Conservation (phyloP, 2,797 vertebrate genomes). For the Crypturellus tataupa region DNA sequence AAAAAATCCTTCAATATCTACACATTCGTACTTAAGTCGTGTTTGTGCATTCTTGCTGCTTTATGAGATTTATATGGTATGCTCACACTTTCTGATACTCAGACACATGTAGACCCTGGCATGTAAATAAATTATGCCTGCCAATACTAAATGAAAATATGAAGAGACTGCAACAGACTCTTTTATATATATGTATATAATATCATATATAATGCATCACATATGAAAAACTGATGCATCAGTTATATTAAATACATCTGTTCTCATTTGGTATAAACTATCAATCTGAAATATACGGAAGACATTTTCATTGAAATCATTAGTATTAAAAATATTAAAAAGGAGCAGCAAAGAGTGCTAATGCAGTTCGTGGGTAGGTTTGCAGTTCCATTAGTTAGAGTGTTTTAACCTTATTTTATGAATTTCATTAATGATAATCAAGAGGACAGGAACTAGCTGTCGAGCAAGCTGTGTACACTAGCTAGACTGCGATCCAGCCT, state of each 20-base stretch:
- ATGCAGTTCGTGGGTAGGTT: not conserved
- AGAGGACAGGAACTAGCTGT: not conserved
- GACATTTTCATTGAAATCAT: not conserved
- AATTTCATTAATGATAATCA: not conserved
- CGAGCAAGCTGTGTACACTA: not conserved
- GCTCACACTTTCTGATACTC: not conserved
- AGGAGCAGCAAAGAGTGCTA: not conserved
- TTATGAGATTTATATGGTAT: fast-evolving
- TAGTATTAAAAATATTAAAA: not conserved
- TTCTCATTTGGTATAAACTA: not conserved
- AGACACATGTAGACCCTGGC: not conserved
- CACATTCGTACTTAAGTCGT: not conserved
- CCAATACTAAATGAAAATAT: not conserved
- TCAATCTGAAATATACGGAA: not conserved
- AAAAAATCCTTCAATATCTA: not conserved
- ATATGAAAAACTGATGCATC: not conserved
- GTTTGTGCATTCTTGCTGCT: not conserved
- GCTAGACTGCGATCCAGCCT: not conserved
- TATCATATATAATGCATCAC: slow-evolving; percentile 22
- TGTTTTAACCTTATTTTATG: not conserved
- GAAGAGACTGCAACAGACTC: not conserved
- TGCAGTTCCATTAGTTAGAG: not conserved
- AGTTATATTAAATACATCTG: slow-evolving; percentile 5
- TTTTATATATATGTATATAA: not conserved
- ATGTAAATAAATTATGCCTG: slow-evolving; percentile 40